A percentile compares a stretch with the other conserved stretches of the same genome.
These are phyloP conservation scores for Parazoanthus atlanticus DNA, from an alignment of 92 coral and sea anemone species.

Conservation along the genomic window DNA sequence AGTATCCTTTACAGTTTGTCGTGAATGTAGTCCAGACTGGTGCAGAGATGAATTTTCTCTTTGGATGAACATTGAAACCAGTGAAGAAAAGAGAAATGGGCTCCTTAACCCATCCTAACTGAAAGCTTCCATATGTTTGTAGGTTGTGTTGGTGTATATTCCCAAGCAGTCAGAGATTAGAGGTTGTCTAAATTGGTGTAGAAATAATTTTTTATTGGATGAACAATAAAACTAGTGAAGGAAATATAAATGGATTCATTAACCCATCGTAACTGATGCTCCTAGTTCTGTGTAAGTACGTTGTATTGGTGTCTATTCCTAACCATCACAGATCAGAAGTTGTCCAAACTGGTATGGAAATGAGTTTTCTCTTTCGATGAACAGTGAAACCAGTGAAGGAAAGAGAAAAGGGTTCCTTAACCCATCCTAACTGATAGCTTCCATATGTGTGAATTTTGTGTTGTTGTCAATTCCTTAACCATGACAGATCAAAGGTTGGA, in stretches of 20 bases:
- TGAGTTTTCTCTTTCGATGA: neutral
- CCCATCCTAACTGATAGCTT: no score
- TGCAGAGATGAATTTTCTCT: neutral
- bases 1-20: conserved; percentile 61
- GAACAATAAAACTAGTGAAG: no score
- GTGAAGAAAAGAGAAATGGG: no score
- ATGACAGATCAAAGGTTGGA: conserved; percentile 83
- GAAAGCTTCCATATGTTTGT: no score
- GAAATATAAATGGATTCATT: no score
- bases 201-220: neutral
- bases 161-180: conserved; percentile 59
- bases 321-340: conserved; percentile 68
- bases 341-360: neutral
- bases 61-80: no score
- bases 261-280: no score
- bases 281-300: neutral
- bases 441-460: neutral
- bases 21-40: no score
- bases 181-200: conserved; percentile 37
- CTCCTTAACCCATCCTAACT: no score
- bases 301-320: neutral
- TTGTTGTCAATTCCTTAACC: neutral
- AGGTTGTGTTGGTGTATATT: neutral
- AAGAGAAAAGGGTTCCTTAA: no score
- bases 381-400: no score